Evolutionary conservation across 2,888 invertebrate species (phyloP).

Genomic region (Andrena hattorfiana): DNA sequence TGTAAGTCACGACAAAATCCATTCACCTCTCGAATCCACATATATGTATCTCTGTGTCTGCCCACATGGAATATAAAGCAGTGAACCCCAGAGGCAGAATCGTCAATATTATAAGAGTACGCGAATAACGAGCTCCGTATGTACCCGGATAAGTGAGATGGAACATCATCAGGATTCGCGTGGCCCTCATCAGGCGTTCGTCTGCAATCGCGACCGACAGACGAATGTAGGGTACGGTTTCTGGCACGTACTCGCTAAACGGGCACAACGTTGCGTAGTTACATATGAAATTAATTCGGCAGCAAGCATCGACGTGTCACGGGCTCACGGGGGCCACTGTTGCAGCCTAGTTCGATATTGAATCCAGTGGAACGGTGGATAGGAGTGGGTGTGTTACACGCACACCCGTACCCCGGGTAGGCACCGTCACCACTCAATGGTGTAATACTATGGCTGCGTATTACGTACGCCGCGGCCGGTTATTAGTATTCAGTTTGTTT

Average conservation of each 20-base stretch:
- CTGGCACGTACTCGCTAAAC: conserved; percentile 52
- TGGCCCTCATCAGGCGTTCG: neutral
- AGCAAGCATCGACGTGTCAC: conserved; percentile 56
- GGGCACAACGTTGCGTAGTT: conserved; percentile 59
- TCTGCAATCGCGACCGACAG: neutral
- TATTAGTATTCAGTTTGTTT: conserved; percentile 83
- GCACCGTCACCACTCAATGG: conserved; percentile 74
- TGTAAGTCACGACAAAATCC: too few species aligned
- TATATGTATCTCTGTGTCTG: too few species aligned
- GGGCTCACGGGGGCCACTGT: conserved; percentile 29
- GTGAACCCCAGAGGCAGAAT: too few species aligned
- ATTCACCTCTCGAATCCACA: too few species aligned
- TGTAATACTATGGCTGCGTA: conserved; percentile 57
- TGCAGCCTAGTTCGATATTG: conserved; percentile 62
- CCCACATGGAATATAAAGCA: too few species aligned
- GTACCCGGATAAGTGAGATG: neutral
- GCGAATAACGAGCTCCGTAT: too few species aligned
- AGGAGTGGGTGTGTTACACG: conserved; percentile 12
- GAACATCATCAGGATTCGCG: neutral
- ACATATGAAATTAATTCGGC: conserved; percentile 66
- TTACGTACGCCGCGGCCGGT: conserved; percentile 63
- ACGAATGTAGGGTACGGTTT: neutral
- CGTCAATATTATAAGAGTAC: too few species aligned
- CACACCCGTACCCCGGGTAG: conserved; percentile 30
- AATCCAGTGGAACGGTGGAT: conserved; percentile 59